These are phyloP conservation scores for Elephantulus edwardii DNA, from an alignment of 2,113 vertebrate genomes.

Conservation along the genomic window DNA sequence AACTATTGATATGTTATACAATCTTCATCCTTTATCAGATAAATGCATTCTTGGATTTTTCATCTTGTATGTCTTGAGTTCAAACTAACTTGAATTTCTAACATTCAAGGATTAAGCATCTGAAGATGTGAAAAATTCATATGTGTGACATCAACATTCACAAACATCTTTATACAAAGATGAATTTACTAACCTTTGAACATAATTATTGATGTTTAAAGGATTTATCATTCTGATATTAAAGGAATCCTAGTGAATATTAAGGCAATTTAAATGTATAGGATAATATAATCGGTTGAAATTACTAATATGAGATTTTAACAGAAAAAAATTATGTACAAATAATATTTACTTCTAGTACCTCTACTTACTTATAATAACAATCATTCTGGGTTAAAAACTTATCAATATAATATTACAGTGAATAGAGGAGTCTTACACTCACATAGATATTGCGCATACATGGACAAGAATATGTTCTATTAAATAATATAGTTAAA, in stretches of 20 bases:
- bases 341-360: slow-evolving; percentile 4
- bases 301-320: not conserved
- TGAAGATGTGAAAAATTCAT: not conserved
- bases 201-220: not conserved
- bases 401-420: not conserved
- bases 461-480: not conserved
- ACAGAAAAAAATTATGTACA: slow-evolving; percentile 23
- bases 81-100: too few species aligned
- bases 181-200: not conserved
- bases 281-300: not conserved
- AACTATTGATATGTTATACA: not conserved
- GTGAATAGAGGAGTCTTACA: not conserved
- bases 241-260: not conserved
- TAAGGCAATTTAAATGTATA: slow-evolving; percentile 25
- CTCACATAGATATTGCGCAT: not conserved
- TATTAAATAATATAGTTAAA: not conserved
- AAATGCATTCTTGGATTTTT: slow-evolving; percentile 23
- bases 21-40: not conserved
- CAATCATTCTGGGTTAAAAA: not conserved
- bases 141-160: not conserved
- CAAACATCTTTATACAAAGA: not conserved
- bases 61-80: not conserved
- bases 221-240: not conserved
- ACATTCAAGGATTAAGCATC: not conserved
- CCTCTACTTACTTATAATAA: slow-evolving; percentile 7